Percentiles rank a stretch among this genome's conserved stretches.
Evolutionary conservation across 1,140 invertebrate species (phyloP).

Genomic region (Listronotus bonariensis): DNA sequence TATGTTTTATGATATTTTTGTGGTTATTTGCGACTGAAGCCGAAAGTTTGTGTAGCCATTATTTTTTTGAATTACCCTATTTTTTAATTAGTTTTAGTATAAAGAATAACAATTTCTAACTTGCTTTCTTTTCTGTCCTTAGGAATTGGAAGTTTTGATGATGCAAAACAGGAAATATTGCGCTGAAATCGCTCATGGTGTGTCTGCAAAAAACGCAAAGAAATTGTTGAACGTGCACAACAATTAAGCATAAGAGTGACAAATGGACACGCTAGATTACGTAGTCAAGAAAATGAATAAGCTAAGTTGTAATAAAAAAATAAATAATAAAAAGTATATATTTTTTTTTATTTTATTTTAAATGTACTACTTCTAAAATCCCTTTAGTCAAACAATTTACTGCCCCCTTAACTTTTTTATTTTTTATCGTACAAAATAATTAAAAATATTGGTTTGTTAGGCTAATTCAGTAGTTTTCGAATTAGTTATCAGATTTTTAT

Average conservation of each 20-base stretch:
- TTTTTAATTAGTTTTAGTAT: too few relatives aligned
- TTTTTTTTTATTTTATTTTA: too few relatives aligned
- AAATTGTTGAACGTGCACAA: conserved; percentile 94
- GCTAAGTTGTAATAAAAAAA: conserved; percentile 35
- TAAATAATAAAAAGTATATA: conserved; percentile 5
- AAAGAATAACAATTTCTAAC: not conserved
- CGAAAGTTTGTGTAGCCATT: conserved; percentile 29
- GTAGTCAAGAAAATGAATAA: conserved; percentile 99
- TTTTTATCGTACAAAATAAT: too few relatives aligned
- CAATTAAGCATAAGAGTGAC: conserved; percentile 95
- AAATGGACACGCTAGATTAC: conserved; percentile 92
- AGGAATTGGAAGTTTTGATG: conserved; percentile 98
- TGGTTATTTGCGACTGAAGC: conserved; percentile 56
- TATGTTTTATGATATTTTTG: conserved; percentile 54
- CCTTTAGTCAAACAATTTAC: too few relatives aligned
- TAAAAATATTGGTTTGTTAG: too few relatives aligned
- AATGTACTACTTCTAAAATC: too few relatives aligned
- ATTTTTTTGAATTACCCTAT: not conserved
- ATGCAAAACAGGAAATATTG: conserved; percentile 99
- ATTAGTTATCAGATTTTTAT: too few relatives aligned
- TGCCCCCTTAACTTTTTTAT: too few relatives aligned
- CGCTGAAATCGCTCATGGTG: conserved; percentile 95
- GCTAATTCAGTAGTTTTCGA: too few relatives aligned
- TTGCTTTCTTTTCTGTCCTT: conserved; percentile 48
- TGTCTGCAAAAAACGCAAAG: conserved; percentile 94